These are phyloP conservation scores for Heliangelus exortis DNA, from an alignment of 2,797 vertebrate genomes.

Conservation along the genomic window DNA sequence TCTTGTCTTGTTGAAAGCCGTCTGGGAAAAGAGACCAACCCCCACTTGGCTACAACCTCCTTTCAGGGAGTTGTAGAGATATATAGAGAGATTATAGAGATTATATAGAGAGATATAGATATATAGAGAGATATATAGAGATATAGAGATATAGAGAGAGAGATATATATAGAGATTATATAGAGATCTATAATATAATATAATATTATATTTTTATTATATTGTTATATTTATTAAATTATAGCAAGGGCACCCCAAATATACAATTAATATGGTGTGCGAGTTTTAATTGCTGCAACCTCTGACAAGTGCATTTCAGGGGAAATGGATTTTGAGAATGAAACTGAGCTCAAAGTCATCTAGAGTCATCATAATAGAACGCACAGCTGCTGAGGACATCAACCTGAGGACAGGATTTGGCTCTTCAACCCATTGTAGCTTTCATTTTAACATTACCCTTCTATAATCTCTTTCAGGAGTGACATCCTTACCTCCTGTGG, in stretches of 20 bases:
- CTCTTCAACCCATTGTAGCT: neutral
- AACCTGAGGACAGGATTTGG: neutral
- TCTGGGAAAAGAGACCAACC: no score
- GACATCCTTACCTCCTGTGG: slow-evolving; percentile 63
- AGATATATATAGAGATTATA: no score
- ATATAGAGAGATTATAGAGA: no score
- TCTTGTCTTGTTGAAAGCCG: no score
- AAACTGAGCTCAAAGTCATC: neutral
- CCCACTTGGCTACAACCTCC: no score
- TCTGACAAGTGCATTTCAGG: neutral
- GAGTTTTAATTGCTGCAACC: neutral
- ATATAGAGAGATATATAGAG: no score
- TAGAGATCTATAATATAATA: neutral
- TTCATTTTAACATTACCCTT: neutral
- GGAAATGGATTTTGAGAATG: neutral
- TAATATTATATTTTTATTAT: neutral
- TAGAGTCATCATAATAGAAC: fast-evolving
- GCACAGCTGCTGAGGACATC: neutral
- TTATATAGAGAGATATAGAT: no score
- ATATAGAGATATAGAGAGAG: no score
- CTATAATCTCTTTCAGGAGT: slow-evolving; percentile 63
- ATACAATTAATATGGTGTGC: neutral
- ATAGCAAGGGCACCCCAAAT: neutral
- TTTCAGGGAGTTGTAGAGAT: no score
- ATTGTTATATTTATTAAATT: neutral